phyloP scores from a whole-genome alignment of 2,113 vertebrate species.

The Oenanthe melanoleuca region DNA sequence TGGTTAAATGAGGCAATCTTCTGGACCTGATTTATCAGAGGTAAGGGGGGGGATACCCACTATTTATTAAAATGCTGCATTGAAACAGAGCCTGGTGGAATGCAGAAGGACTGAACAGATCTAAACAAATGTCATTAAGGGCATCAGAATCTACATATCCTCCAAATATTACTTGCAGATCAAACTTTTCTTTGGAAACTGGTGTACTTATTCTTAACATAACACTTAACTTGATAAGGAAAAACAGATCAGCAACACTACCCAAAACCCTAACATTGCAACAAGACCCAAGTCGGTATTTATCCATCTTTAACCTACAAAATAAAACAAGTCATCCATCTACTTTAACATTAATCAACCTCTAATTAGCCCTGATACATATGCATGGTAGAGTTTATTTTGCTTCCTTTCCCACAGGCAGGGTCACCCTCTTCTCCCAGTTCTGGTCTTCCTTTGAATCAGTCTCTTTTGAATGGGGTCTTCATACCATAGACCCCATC shows the following conservation, averaged over 20 bases:
- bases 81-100: neutral
- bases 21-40: neutral
- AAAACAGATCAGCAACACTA: neutral
- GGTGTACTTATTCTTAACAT: neutral
- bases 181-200: neutral
- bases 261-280: fast-evolving
- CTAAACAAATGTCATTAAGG: neutral
- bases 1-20: neutral
- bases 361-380: neutral
- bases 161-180: neutral
- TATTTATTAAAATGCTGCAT: neutral
- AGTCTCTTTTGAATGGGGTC: neutral
- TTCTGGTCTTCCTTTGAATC: neutral
- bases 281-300: neutral
- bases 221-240: neutral
- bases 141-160: neutral
- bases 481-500: neutral
- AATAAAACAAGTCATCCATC: neutral
- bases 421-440: neutral
- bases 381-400: neutral
- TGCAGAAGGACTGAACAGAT: neutral
- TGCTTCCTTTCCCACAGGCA: neutral
- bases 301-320: neutral
- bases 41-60: neutral
- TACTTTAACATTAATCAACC: neutral